phyloP scores from a whole-genome alignment of 2,888 invertebrate genomes.

The Mimas tiliae region DNA sequence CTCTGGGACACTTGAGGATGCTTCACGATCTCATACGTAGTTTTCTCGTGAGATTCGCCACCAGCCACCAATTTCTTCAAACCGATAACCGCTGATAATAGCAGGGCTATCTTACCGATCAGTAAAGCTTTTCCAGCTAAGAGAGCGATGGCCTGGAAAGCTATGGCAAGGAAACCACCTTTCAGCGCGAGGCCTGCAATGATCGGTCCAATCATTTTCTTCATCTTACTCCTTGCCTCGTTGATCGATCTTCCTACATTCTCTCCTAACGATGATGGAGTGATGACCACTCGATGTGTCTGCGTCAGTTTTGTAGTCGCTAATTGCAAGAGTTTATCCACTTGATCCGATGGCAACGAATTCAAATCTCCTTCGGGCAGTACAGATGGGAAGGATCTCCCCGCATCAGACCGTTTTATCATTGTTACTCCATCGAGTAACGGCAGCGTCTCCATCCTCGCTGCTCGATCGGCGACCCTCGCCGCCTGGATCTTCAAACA shows the following conservation, averaged over 20 bases:
- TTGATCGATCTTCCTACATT: conserved; percentile 76
- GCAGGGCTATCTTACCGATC: conserved; percentile 92
- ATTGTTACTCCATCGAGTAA: conserved; percentile 86
- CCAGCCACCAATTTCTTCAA: conserved; percentile 90
- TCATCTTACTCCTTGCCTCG: conserved; percentile 86
- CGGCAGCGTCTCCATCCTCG: conserved; percentile 85
- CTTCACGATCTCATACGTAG: conserved; percentile 93
- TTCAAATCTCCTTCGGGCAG: conserved; percentile 85
- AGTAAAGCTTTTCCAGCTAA: conserved; percentile 92
- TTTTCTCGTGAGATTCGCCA: conserved; percentile 89
- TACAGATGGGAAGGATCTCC: conserved; percentile 77
- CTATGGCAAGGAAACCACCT: conserved; percentile 89
- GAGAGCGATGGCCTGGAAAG: conserved; percentile 89
- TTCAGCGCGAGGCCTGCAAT: conserved; percentile 89
- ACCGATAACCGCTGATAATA: conserved; percentile 91
- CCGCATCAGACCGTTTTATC: conserved; percentile 74
- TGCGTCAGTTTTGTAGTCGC: conserved; percentile 85
- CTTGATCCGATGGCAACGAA: conserved; percentile 84
- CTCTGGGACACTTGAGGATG: conserved; percentile 92
- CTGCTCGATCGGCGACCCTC: conserved; percentile 87
- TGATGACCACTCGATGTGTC: conserved; percentile 84
- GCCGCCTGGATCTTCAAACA: conserved; percentile 89
- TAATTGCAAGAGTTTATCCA: conserved; percentile 85
- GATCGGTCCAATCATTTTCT: conserved; percentile 87
- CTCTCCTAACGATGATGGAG: conserved; percentile 69